Evolutionary conservation across 2,797 vertebrate species (phyloP), one percentile per base, ranked within the genome.

Genomic region (Valencia hispanica): DNA sequence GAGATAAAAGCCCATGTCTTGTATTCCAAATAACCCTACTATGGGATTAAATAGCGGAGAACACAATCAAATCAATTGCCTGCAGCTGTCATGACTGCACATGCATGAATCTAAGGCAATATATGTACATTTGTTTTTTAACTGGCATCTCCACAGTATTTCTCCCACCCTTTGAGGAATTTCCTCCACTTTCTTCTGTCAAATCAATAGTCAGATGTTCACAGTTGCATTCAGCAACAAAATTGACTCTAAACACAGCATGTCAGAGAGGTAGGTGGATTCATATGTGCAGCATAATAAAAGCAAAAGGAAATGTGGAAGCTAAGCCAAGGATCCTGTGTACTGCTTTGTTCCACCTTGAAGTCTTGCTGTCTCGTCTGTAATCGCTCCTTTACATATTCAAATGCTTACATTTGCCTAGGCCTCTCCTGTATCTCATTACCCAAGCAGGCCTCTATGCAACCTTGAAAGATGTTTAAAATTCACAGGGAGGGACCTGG

Each of bases 351-450:
- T 79, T 88, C 81, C 18, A 27, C 74, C 80, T 61, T 53, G 71
- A 85, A 83, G 71, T 78, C 36, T n/a, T 70, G 53, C 76, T 22
- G 77, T 69, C 72, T 76, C 27, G 63, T 76, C 78, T 77, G 66
- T 74, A 83, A 77, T 85, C 41, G 6, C 79, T 75, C 70, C 80
- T 83, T 83, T 83, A 93, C 81, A 80, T 79, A 93, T 91, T 87
- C 80, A 88, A 93, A 90, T 89, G 55, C 45, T 36, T 30, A 45
- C 57, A 5, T 80, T 85, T 61, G 65, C 79, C 79, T 0, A 20
- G 47, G 72, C 72, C 36, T 81, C 86, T 81, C 78, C 80, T 86
- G 86, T 73, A 86, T 91, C 82, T 87, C 77, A 89, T 91, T 89
- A 89, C 68, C 43, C 5, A 0, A 25, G 20, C 39, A 14, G 70